phyloP scores from a whole-genome alignment of 1,140 invertebrate species.

The Varroa destructor region DNA sequence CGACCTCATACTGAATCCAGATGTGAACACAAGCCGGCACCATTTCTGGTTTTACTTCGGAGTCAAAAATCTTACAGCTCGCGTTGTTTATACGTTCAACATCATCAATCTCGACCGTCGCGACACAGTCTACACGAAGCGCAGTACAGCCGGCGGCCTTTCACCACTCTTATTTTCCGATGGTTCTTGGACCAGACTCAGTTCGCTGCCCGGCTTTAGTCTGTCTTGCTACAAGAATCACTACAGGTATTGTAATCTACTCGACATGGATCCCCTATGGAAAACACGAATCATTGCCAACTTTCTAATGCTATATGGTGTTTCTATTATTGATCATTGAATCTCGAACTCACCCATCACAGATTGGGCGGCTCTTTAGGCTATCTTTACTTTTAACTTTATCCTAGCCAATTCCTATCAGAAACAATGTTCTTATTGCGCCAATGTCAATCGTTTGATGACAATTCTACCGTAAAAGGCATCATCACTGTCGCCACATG shows the following conservation, averaged over 20 bases:
- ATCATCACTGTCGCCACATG: no score
- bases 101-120: slow-evolving; percentile 53
- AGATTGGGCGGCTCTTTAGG: no score
- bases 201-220: slow-evolving; percentile 22
- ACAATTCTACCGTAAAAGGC: no score
- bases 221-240: slow-evolving; percentile 24
- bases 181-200: slow-evolving; percentile 19
- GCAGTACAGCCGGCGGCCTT: slow-evolving; percentile 3
- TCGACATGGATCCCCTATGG: no score
- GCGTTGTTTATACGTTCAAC: slow-evolving; percentile 64
- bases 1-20: slow-evolving; percentile 79
- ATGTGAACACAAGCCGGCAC: slow-evolving; percentile 63
- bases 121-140: slow-evolving; percentile 22
- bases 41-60: slow-evolving; percentile 90
- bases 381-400: no score
- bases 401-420: no score
- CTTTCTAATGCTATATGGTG: no score
- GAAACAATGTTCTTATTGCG: no score
- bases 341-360: no score
- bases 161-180: slow-evolving; percentile 22
- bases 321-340: no score
- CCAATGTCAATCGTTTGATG: no score
- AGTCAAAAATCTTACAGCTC: slow-evolving; percentile 62
- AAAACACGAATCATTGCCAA: no score
- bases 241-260: not conserved